Base-by-base conservation (phyloP, 2,113 vertebrate species). In the Mungos mungo region DNA sequence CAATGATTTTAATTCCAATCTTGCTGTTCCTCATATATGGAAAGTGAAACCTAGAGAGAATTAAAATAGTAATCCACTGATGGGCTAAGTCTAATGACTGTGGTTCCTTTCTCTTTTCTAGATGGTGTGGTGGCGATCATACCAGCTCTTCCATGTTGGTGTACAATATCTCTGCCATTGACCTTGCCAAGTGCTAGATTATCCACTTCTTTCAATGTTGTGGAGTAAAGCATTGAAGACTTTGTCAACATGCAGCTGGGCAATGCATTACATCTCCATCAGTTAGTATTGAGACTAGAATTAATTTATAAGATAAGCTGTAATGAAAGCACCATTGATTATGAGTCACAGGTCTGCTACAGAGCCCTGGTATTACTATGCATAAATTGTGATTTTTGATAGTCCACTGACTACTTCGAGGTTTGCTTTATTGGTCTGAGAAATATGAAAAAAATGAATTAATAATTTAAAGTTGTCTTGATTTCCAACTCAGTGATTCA, bases 381-480 rank as follows among this genome's bases (percentile, higher is more conserved):
- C 21, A 80, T 88, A 92, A 72, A 79, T 38, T 85, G 29, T 79
- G 84, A 90, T 29, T 92, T 92, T 89, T 66, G 41, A 69, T 74
- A 76, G 7, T 87, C 33, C 35, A 7, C 31, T 83, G n/a, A 66
- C 35, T 79, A 31, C 12, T n/a, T 54, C 57, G 50, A 95, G 47
- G 45, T 7, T 76, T 45, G 38, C 11, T 88, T 63, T 69, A 63
- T 87, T 38, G 8, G 88, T 7, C 66, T 11, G 5, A 87, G 47
- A 81, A 92, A 80, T 76, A 69, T 52, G 8, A 83, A 33, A 91
- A 90, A 65, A 57, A 1, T 5, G 29, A 82, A 52, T 38, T 33
- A 23, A 66, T 86, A 79, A 86, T 89, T 77, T 68, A 74, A 63
- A 63, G 4, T 83, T 83, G 18, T 31, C 45, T 83, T 83, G 27